Conservation (phyloP, 23 tunicate species). For the Halocynthia roretzi region DNA sequence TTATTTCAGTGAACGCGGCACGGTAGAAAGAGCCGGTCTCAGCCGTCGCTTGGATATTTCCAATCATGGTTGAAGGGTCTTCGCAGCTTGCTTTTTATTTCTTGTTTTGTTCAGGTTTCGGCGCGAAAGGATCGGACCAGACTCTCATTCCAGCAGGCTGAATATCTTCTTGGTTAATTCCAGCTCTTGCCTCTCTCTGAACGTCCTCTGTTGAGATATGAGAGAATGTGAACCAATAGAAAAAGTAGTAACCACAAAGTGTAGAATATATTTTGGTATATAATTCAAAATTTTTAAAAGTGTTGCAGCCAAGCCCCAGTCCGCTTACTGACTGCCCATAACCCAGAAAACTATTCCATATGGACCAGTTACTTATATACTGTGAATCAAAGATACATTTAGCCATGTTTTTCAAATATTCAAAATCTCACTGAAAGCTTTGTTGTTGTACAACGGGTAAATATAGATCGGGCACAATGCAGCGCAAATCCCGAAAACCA, state of each 20-base stretch:
- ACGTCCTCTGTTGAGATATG: conserved; percentile 78
- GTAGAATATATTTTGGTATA: too few species aligned
- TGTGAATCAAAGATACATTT: not conserved
- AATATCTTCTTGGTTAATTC: conserved; percentile 66
- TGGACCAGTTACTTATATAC: too few species aligned
- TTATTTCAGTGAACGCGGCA: conserved; percentile 15
- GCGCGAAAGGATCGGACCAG: conserved; percentile 87
- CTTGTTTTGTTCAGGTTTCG: conserved; percentile 33
- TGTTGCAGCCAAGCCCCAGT: too few species aligned
- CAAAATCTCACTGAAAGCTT: conserved; percentile 43
- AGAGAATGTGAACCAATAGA: too few species aligned
- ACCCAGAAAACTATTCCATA: too few species aligned
- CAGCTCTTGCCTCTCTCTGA: conserved; percentile 41
- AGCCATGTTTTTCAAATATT: not conserved
- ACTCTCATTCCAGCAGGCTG: conserved; percentile 96
- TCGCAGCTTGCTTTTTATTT: not conserved
- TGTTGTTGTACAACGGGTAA: conserved; percentile 50
- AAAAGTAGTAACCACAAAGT: too few species aligned
- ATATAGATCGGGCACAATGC: conserved; percentile 81
- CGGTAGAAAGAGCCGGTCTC: not conserved
- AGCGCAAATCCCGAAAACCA: conserved; percentile 44
- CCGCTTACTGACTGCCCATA: too few species aligned
- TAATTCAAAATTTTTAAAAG: too few species aligned
- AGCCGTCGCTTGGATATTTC: not conserved
- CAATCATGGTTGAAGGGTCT: not conserved